These are phyloP conservation scores for Malacoraja senta DNA, from an alignment of 2,797 vertebrate genomes.

Conservation along the genomic window DNA sequence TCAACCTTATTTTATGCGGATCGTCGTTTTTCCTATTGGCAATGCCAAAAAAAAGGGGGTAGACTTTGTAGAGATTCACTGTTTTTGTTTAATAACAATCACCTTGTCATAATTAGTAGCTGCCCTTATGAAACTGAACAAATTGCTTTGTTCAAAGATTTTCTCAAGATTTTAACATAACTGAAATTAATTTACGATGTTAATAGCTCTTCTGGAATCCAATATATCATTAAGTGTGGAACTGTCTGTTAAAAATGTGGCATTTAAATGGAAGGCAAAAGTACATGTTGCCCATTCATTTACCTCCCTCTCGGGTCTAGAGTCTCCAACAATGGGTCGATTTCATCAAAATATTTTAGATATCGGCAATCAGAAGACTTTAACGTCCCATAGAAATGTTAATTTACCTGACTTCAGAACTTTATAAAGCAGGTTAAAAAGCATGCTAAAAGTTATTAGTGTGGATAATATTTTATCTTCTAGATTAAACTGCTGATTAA, in stretches of 20 bases:
- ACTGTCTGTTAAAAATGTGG: neutral
- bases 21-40: neutral
- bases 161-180: neutral
- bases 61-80: neutral
- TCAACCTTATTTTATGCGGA: neutral
- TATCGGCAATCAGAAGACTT: neutral
- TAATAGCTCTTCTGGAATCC: neutral
- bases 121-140: neutral
- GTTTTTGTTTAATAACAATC: constrained; percentile 2
- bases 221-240: neutral
- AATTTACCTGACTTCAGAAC: neutral
- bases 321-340: neutral
- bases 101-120: neutral
- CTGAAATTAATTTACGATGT: neutral
- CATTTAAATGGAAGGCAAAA: neutral
- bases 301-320: neutral
- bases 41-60: neutral
- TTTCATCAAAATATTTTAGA: neutral
- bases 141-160: neutral
- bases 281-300: neutral
- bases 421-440: neutral
- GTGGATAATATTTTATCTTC: neutral
- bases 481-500: constrained; percentile 87
- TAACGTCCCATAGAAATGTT: neutral
- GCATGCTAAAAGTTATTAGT: neutral